Evolutionary conservation across 37 sponge, comb jelly and placozoan genomes (phyloP), one percentile per base, ranked within the genome.

Genomic region (Halichondria panicea): DNA sequence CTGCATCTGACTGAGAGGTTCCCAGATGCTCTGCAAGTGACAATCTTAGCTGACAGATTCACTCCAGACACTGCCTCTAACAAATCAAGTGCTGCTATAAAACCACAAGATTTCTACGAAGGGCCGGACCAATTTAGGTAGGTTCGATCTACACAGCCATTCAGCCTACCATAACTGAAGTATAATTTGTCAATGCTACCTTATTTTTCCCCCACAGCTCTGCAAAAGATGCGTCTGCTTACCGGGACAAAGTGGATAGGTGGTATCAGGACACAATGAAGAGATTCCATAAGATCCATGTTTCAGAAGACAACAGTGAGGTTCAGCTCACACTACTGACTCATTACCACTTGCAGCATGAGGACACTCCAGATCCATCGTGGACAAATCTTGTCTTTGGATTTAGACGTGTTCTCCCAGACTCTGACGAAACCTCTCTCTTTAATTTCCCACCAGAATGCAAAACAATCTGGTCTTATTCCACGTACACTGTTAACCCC

Each of bases 351-450:
- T 41, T 65, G 27, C 1, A n/a, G 19, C 1, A 4, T 36, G 11
- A n/a, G 27, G 45, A 30, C 1, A 3, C 41, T 13, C 69, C 69
- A 13, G 48, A 63, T 19, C 70, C 76, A 24, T 81, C 71, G 82
- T 87, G 81, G 88, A 80, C 63, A 67, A 67, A 74, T 36, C 19
- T 65, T 15, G 68, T 75, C 37, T 68, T 55, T 65, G 88, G 71
- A 1, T 81, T 62, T 57, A 76, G 75, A 11, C 41, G 41, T 68
- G 63, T 70, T 13, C n/a, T 41, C 22, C 9, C 43, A 15, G 48
- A 58, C 43, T 79, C 80, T 21, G 21, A 27, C 7, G 80, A 79
- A 24, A 70, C 68, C n/a, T 6, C 28, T 18, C 34, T 40, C 1
- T 8, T 79, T 6, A 3, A 38, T 15, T 13, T 38, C 24, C 55